A percentile compares a stretch with the other conserved stretches of the same genome.
phyloP scores from a whole-genome alignment of 2,888 invertebrate genomes.

The Cataglyphis cursor region DNA sequence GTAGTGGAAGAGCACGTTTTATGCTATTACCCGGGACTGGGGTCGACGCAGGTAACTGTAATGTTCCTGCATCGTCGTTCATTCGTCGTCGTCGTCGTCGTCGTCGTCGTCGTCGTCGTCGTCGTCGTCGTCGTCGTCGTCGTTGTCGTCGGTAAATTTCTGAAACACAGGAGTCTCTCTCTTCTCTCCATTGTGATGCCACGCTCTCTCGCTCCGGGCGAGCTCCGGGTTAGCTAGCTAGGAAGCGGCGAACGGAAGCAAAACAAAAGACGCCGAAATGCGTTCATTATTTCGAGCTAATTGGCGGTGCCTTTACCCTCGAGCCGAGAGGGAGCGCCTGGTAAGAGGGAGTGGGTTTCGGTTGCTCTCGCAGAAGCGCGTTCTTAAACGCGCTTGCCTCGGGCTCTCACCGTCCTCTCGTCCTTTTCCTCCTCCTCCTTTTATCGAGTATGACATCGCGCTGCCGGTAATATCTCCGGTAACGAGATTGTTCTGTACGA shows the following conservation, averaged over 20 bases:
- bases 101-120: conserved; percentile 45
- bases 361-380: conserved; percentile 63
- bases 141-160: conserved; percentile 71
- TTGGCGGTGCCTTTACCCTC: conserved; percentile 85
- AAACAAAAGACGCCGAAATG: conserved; percentile 86
- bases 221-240: conserved; percentile 80
- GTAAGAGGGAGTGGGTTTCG: conserved; percentile 57
- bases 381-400: conserved; percentile 71
- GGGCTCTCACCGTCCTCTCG: conserved; percentile 54
- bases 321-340: conserved; percentile 72
- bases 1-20: conserved; percentile 41
- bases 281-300: conserved; percentile 87
- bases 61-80: conserved; percentile 60
- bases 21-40: conserved; percentile 39
- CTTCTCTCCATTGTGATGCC: conserved; percentile 77
- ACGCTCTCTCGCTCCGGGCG: conserved; percentile 78
- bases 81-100: conserved; percentile 25
- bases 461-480: conserved; percentile 5
- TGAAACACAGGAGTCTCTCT: conserved; percentile 74
- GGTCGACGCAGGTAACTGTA: conserved; percentile 61
- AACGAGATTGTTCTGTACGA: conserved; percentile 48
- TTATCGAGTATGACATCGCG: conserved; percentile 43
- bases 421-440: conserved; percentile 8
- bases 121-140: conserved; percentile 55
- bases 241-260: conserved; percentile 81